These are phyloP conservation scores for Hemichromis elongatus DNA, from an alignment of 2,113 vertebrate genomes.

Conservation along the genomic window DNA sequence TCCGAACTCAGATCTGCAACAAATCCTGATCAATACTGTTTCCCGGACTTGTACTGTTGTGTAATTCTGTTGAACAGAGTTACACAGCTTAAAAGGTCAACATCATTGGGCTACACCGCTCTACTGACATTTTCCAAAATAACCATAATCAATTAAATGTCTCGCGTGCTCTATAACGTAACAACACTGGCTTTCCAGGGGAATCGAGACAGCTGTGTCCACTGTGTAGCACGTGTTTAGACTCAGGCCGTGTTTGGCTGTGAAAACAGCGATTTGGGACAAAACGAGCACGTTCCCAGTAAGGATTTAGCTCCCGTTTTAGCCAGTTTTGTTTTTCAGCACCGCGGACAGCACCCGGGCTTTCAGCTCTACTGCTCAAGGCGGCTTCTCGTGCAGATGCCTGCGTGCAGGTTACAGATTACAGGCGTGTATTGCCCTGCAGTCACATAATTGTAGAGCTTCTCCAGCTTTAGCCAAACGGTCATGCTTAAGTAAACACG, in stretches of 20 bases:
- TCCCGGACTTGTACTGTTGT: slow-evolving; percentile 16
- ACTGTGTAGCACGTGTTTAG: slow-evolving; percentile 18
- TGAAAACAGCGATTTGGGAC: background rate
- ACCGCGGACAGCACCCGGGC: slow-evolving; percentile 53
- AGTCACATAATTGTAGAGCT: background rate
- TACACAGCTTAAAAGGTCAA: slow-evolving; percentile 59
- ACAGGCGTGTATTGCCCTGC: background rate
- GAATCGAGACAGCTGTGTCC: slow-evolving; percentile 30
- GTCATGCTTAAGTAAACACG: slow-evolving; percentile 32
- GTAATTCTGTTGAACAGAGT: slow-evolving; percentile 16
- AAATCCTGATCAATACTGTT: slow-evolving; percentile 36
- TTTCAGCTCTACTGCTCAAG: background rate
- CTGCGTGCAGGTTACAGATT: background rate
- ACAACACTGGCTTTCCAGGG: slow-evolving; percentile 17
- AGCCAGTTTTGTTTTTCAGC: slow-evolving; percentile 35
- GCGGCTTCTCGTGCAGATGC: background rate
- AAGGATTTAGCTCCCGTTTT: background rate
- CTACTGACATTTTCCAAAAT: slow-evolving; percentile 65
- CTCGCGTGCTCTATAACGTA: slow-evolving; percentile 32
- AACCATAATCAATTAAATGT: slow-evolving; percentile 64
- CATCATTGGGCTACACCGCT: slow-evolving; percentile 29
- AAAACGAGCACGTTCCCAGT: background rate
- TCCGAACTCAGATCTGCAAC: slow-evolving; percentile 4
- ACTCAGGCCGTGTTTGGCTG: background rate
- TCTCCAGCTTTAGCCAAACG: slow-evolving; percentile 6